These are phyloP conservation scores for Melanotus villosus DNA, from an alignment of 2,888 invertebrate species.

Conservation along the genomic window DNA sequence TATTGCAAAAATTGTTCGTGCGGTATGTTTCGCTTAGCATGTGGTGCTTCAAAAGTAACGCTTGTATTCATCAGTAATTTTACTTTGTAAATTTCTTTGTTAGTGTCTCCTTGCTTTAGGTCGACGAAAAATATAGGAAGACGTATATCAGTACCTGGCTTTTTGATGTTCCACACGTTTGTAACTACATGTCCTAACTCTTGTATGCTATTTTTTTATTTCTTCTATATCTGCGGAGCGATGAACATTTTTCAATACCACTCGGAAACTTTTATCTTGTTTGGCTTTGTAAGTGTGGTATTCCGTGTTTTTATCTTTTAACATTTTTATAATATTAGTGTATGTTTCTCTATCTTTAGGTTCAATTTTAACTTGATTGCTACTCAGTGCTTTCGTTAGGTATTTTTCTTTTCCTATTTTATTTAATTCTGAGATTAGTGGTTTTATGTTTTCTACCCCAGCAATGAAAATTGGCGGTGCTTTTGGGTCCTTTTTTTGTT, in stretches of 20 bases:
- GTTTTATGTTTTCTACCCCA: conserved; percentile 16
- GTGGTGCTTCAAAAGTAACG: neutral
- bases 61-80: neutral
- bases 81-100: neutral
- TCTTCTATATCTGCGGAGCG: neutral
- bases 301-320: conserved; percentile 8
- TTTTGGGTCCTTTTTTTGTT: conserved; percentile 23
- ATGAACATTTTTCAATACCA: neutral
- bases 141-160: neutral
- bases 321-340: conserved; percentile 1
- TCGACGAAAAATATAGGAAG: no score
- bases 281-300: conserved; percentile 2
- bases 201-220: neutral
- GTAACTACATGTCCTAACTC: neutral
- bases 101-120: neutral
- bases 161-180: conserved; percentile 2
- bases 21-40: neutral
- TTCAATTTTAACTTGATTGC: conserved; percentile 12
- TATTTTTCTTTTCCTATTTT: conserved; percentile 8
- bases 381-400: conserved; percentile 13
- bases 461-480: conserved; percentile 17
- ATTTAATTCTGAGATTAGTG: conserved; percentile 1
- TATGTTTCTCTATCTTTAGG: conserved; percentile 6
- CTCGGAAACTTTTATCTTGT: conserved; percentile 2
- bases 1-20: neutral